These are phyloP conservation scores for Hippocampus barbouri DNA, from an alignment of 2,113 vertebrate genomes.

Conservation along the genomic window DNA sequence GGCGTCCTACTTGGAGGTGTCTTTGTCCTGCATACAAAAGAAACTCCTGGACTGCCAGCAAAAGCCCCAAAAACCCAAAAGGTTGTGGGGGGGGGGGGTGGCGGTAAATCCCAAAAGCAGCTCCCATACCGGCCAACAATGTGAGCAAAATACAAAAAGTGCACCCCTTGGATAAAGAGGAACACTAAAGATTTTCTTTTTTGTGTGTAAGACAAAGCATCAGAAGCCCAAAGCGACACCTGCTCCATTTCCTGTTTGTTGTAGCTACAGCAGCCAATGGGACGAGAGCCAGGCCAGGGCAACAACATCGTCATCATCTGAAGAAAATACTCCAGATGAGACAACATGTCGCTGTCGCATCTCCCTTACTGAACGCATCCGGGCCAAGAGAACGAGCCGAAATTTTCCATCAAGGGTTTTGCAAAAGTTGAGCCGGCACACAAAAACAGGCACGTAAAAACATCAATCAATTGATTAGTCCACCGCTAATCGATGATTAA, in stretches of 20 bases:
- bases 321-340: too few species aligned
- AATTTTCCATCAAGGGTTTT: too few species aligned
- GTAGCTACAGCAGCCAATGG: slow-evolving; percentile 45
- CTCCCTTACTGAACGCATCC: neutral
- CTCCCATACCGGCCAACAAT: neutral
- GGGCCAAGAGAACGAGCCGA: too few species aligned
- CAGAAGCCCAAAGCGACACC: slow-evolving; percentile 43
- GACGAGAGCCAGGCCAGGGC: slow-evolving; percentile 1
- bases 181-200: neutral
- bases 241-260: slow-evolving; percentile 72
- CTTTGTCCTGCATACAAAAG: slow-evolving; percentile 30
- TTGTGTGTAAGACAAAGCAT: slow-evolving; percentile 56
- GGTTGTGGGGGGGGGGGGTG: neutral
- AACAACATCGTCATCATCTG: too few species aligned
- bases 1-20: slow-evolving; percentile 53
- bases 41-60: slow-evolving; percentile 51
- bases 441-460: too few species aligned
- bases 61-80: slow-evolving; percentile 38
- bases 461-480: too few species aligned
- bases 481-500: too few species aligned
- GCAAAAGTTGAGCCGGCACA: too few species aligned
- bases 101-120: slow-evolving; percentile 27
- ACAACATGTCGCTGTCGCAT: too few species aligned
- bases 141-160: slow-evolving; percentile 3
- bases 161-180: neutral